Evolutionary conservation across 2,888 invertebrate species (phyloP).

Genomic region (Pelosia muscerda): DNA sequence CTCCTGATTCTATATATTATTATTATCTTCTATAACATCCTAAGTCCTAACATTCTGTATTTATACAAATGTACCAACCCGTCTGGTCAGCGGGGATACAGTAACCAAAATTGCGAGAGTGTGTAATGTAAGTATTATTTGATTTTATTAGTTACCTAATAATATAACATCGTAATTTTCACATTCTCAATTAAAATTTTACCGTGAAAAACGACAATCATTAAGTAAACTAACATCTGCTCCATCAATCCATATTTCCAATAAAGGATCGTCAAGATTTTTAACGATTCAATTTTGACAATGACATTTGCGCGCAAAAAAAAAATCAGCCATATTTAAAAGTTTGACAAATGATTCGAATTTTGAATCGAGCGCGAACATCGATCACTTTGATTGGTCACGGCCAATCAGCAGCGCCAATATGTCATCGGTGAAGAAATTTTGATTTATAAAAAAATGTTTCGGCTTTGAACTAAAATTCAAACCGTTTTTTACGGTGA

Average conservation of each 20-base stretch:
- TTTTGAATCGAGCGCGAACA: constrained; percentile 68
- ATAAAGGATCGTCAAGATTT: constrained; percentile 50
- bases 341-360: constrained; percentile 79
- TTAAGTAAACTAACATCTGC: constrained; percentile 35
- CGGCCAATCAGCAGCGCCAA: constrained; percentile 72
- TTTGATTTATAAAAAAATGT: constrained; percentile 31
- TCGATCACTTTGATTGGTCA: constrained; percentile 81
- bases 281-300: constrained; percentile 58
- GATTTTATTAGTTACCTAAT: no score
- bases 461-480: constrained; percentile 17
- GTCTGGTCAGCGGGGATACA: no score
- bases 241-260: constrained; percentile 24
- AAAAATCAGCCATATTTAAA: constrained; percentile 65
- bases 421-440: constrained; percentile 73
- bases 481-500: constrained; percentile 32
- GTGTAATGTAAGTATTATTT: background rate
- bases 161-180: background rate
- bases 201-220: constrained; percentile 39
- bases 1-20: no score
- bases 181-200: background rate
- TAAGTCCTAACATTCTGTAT: no score
- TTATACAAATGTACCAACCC: no score
- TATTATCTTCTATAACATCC: no score
- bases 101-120: no score
- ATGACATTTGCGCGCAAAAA: constrained; percentile 45